phyloP scores from a whole-genome alignment of 2,113 vertebrate genomes.

The Melanotaenia duboulayi region DNA sequence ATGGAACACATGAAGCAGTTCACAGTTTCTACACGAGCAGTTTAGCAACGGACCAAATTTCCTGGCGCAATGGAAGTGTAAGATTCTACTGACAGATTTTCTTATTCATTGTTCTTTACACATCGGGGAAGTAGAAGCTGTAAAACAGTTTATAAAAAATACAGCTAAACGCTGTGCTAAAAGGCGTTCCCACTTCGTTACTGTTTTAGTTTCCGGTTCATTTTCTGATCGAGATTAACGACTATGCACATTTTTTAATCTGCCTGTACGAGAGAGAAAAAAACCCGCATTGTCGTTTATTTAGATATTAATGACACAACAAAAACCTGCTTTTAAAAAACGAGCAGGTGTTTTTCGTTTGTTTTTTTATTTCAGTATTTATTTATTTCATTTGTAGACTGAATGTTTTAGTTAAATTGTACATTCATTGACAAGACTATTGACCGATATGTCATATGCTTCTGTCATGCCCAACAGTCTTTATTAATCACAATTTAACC shows the following conservation, averaged over 20 bases:
- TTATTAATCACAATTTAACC: too few relatives aligned
- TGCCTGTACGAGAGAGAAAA: not conserved
- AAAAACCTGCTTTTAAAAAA: too few relatives aligned
- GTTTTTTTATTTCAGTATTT: too few relatives aligned
- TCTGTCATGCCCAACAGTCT: too few relatives aligned
- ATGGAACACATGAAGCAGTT: slow-evolving; percentile 24
- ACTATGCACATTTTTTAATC: not conserved
- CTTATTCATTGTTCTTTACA: not conserved
- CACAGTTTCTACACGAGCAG: slow-evolving; percentile 43
- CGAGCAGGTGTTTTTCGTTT: too few relatives aligned
- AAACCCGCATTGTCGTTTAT: too few relatives aligned
- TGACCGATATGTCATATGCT: too few relatives aligned
- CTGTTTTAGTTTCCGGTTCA: not conserved
- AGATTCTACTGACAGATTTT: not conserved
- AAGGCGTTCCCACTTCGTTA: not conserved
- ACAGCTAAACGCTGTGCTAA: not conserved
- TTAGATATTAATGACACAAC: too few relatives aligned
- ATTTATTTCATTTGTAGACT: too few relatives aligned
- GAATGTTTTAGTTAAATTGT: too few relatives aligned
- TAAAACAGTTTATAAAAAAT: not conserved
- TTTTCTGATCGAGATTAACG: not conserved
- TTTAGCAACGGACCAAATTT: not conserved
- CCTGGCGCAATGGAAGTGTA: slow-evolving; percentile 73
- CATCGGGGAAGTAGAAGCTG: rapidly evolving
- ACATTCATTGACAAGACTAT: too few relatives aligned